phyloP scores from a whole-genome alignment of 1,140 invertebrate genomes.

The Drosophila rufa region DNA sequence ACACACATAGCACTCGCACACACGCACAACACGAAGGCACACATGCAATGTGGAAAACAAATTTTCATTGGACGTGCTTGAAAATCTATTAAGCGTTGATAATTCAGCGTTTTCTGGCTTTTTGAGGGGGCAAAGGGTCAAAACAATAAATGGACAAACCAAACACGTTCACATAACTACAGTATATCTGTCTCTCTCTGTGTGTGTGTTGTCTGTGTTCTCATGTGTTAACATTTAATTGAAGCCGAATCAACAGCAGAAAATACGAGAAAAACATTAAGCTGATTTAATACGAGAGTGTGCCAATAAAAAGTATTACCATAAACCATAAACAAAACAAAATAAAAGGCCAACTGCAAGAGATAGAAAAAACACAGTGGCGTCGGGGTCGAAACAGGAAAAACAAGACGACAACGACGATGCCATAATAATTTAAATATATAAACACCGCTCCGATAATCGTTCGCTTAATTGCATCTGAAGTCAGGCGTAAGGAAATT shows the following conservation, averaged over 20 bases:
- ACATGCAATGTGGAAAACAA: conserved; percentile 54
- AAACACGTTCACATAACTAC: conserved; percentile 26
- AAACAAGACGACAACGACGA: not conserved
- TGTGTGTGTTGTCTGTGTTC: conserved; percentile 11
- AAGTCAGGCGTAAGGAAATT: conserved; percentile 67
- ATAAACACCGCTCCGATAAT: conserved; percentile 18
- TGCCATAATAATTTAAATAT: conserved; percentile 14
- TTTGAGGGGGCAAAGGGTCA: conserved; percentile 22
- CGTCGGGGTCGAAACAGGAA: too few species aligned
- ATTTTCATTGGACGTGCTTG: conserved; percentile 73
- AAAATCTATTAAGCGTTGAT: conserved; percentile 80
- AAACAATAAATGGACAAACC: conserved; percentile 36
- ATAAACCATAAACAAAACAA: conserved; percentile 10
- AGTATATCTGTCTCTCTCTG: not conserved
- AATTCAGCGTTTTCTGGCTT: conserved; percentile 67
- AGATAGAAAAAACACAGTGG: not conserved
- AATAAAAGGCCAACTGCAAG: not conserved
- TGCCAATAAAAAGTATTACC: conserved; percentile 24
- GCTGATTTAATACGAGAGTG: conserved; percentile 28
- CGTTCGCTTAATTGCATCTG: conserved; percentile 68
- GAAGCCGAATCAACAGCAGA: conserved; percentile 23
- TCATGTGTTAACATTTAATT: conserved; percentile 54
- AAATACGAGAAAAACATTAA: conserved; percentile 36
- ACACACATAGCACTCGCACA: conserved; percentile 20
- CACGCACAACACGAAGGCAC: conserved; percentile 15